Percentiles rank a stretch among this genome's conserved stretches.
Evolutionary conservation across 2,888 invertebrate genomes (phyloP).

Genomic region (Ernsta delagoae): DNA sequence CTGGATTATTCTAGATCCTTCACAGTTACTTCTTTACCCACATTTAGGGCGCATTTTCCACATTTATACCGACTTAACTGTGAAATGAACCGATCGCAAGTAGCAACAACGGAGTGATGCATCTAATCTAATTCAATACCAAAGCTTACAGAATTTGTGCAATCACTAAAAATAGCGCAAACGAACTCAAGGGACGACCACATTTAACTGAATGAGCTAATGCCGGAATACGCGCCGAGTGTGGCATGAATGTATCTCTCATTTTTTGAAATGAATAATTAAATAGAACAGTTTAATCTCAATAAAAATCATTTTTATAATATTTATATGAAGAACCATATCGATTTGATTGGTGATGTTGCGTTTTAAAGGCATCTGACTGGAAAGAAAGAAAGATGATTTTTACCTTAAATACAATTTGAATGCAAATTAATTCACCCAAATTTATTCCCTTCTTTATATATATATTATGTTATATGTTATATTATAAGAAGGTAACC

Average conservation of each 20-base stretch:
- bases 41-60: background rate
- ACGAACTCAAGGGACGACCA: slow-evolving; percentile 11
- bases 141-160: slow-evolving; percentile 35
- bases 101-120: background rate
- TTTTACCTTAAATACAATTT: too few relatives aligned
- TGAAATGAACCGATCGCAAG: background rate
- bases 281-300: too few relatives aligned
- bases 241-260: background rate
- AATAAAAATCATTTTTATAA: too few relatives aligned
- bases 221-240: background rate
- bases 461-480: too few relatives aligned
- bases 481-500: too few relatives aligned
- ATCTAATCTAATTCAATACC: slow-evolving; percentile 22
- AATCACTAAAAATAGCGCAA: slow-evolving; percentile 30
- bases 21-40: background rate
- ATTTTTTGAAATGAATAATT: too few relatives aligned
- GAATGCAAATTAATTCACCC: too few relatives aligned
- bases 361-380: too few relatives aligned
- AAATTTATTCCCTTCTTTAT: background rate
- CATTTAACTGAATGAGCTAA: slow-evolving; percentile 25
- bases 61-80: background rate
- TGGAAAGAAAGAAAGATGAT: too few relatives aligned
- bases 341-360: too few relatives aligned
- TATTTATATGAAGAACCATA: too few relatives aligned
- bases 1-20: too few relatives aligned